These are phyloP conservation scores for Archilochus colubris DNA, from an alignment of 2,113 vertebrate species.

Conservation along the genomic window DNA sequence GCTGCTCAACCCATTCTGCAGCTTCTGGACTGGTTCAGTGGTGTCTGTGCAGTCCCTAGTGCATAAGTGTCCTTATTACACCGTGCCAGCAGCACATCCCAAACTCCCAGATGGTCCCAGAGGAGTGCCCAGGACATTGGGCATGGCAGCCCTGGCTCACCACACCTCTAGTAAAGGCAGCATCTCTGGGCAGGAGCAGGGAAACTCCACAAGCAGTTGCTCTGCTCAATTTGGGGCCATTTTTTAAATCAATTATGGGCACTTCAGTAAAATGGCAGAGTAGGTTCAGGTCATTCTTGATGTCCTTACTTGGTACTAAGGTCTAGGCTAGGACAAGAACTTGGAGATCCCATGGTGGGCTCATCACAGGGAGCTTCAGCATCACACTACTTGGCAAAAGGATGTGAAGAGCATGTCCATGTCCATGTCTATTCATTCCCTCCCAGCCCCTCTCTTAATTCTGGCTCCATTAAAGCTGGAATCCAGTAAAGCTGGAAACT, in stretches of 20 bases:
- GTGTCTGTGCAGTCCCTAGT: slow-evolving; percentile 3
- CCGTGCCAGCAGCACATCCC: fast-evolving
- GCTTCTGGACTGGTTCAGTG: not conserved
- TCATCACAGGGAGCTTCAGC: not conserved
- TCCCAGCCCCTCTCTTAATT: not conserved
- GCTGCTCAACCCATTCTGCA: fast-evolving
- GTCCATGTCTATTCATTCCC: fast-evolving
- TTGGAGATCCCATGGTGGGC: not conserved
- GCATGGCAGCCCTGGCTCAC: fast-evolving
- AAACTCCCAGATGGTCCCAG: fast-evolving
- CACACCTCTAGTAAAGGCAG: fast-evolving
- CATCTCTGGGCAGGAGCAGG: not conserved
- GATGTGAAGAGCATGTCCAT: not conserved
- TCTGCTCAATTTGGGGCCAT: not conserved
- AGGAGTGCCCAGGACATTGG: fast-evolving
- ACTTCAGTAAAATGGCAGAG: not conserved
- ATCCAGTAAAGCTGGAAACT: not conserved
- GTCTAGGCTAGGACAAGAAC: not conserved
- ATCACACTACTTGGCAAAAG: not conserved
- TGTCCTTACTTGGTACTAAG: not conserved
- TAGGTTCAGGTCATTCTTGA: not conserved
- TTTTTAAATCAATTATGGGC: not conserved
- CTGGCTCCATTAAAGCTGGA: not conserved
- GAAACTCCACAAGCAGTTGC: not conserved
- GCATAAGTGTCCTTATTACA: not conserved